Conservation (phyloP, 2,797 vertebrate species). For the Thripadectes ignobilis region DNA sequence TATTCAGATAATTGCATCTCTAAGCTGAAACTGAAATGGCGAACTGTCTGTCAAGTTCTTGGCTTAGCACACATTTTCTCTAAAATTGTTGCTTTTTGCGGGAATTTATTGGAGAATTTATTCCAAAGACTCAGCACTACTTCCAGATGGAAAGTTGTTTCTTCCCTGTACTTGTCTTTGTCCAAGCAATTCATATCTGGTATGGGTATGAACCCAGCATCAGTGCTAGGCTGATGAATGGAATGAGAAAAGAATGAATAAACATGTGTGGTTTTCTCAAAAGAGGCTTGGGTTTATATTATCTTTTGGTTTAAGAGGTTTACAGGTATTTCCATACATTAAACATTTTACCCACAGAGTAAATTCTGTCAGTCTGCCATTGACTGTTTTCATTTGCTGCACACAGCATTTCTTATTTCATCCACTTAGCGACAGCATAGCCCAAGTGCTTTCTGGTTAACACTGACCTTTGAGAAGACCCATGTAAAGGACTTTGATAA, state of each 20-base stretch:
- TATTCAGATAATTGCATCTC: constrained; percentile 36
- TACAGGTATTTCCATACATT: not conserved
- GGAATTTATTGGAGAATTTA: constrained; percentile 48
- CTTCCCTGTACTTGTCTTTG: not conserved
- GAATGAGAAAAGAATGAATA: constrained; percentile 41
- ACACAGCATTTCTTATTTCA: not conserved
- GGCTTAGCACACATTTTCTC: constrained; percentile 40
- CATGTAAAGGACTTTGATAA: not conserved
- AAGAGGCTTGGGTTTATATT: not conserved
- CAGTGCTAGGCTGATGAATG: constrained; percentile 10
- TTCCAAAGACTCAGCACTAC: constrained; percentile 29
- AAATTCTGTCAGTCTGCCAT: constrained; percentile 16
- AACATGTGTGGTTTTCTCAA: constrained; percentile 15
- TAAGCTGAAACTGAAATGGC: constrained; percentile 27
- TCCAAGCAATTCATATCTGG: not conserved
- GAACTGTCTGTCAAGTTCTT: constrained; percentile 24
- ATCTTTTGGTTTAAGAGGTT: not conserved
- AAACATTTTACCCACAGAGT: not conserved
- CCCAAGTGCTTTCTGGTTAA: not conserved
- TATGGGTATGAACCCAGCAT: not conserved
- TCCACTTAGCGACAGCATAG: not conserved
- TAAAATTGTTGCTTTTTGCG: constrained; percentile 27
- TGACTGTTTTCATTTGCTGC: constrained; percentile 40
- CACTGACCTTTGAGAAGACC: not conserved
- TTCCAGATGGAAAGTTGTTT: constrained; percentile 15